Evolutionary conservation across 2,113 vertebrate species (phyloP).

Genomic region (Protobothrops mucrosquamatus): DNA sequence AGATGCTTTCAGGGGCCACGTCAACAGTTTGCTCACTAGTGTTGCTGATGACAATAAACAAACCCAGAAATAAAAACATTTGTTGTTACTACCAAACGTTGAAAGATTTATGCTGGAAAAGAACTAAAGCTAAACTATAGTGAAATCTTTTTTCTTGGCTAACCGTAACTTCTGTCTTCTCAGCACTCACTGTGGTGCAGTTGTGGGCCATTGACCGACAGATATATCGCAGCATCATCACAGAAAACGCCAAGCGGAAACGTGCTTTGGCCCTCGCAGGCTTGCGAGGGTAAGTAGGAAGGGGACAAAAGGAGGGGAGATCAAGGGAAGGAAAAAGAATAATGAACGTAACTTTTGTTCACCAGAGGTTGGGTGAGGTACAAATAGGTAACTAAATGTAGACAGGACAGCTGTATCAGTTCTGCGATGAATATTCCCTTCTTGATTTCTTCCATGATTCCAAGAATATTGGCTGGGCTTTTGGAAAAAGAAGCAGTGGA

Average conservation of each 20-base stretch:
- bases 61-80: neutral
- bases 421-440: neutral
- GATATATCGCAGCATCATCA: slow-evolving; percentile 75
- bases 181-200: slow-evolving; percentile 69
- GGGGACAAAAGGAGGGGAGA: neutral
- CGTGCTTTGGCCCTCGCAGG: slow-evolving; percentile 73
- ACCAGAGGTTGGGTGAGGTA: neutral
- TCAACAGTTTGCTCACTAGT: neutral
- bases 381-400: neutral
- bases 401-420: neutral
- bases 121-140: neutral
- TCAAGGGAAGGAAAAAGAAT: neutral
- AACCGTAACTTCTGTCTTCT: neutral
- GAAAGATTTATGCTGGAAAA: neutral
- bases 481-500: neutral
- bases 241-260: slow-evolving; percentile 74
- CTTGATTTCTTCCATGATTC: neutral
- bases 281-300: slow-evolving; percentile 70
- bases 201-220: slow-evolving; percentile 78
- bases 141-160: neutral
- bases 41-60: neutral
- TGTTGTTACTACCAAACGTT: neutral
- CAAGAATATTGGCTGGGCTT: neutral
- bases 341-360: neutral
- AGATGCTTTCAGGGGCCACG: neutral